Evolutionary conservation across 2,888 invertebrate species (phyloP), one percentile per base, ranked within the genome.

Genomic region (Micoletzkya japonica): DNA sequence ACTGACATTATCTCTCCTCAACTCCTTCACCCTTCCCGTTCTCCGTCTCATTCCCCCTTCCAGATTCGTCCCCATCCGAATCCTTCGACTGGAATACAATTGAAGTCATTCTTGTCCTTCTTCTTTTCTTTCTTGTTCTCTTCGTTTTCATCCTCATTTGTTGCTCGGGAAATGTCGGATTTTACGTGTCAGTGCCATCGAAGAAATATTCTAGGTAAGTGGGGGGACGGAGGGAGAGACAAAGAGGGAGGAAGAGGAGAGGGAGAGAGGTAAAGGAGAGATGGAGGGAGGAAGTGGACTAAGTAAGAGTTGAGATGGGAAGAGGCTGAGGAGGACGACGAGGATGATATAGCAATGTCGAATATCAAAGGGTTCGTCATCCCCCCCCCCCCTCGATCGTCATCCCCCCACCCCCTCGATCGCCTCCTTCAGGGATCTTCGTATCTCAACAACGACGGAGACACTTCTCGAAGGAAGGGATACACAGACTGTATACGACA

Each of bases 151-250:
- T 68, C 17, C 57, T 68, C 32, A 58, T 68, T 44, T 68, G 68
- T 34, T 68, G 68, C 26, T 68, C 68, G 6, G 68, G 68, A 30
- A 68, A 68, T 36, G 58, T 68, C 49, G 68, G 68, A 36, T 68
- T 68, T 58, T 68, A 68, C 49, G 68, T 68, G 14, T 32, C 28
- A 28, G 57, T 68, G 3, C 68, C 68, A 4, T 49, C 57, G 6
- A 68, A 68, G 49, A 39, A 58, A 57, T 58, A 68, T 58, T 50
- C 68, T 17, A 68, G 68, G 68, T 68, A 44, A 44, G 20, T 10
- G 44, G 20, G 44, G 10, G 20, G 44, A 44, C 14, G 44, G 44
- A 44, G 44, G 44, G 44, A 44, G 44, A 20, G 44, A 44, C 14
- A 44, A 20, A 44, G 44, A 44, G 20, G 44, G 44, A 44, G 44